phyloP scores from a whole-genome alignment of 2,113 vertebrate genomes.

The Grallaria varia region DNA sequence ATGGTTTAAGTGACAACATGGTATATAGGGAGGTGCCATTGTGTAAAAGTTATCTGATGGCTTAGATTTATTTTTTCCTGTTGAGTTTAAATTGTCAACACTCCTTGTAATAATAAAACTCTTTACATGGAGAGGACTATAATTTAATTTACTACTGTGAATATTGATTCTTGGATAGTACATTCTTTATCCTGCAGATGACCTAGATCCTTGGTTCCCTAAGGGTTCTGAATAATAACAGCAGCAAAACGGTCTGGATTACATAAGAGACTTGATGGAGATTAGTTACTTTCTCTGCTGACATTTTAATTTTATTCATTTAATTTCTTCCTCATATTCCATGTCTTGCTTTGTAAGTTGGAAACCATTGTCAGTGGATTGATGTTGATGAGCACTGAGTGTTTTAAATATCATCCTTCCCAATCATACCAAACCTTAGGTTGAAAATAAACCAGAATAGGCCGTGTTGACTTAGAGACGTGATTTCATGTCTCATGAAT shows the following conservation, averaged over 20 bases:
- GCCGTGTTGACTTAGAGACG: fast-evolving
- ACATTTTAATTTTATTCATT: slow-evolving; percentile 64
- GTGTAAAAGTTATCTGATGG: not conserved
- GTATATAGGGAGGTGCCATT: not conserved
- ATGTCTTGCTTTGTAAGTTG: slow-evolving; percentile 11
- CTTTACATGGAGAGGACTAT: slow-evolving; percentile 19
- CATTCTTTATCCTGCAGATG: slow-evolving; percentile 54
- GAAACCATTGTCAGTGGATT: slow-evolving; percentile 18
- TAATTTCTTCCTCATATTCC: slow-evolving; percentile 41
- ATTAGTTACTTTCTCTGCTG: slow-evolving; percentile 60
- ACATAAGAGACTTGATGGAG: slow-evolving; percentile 57
- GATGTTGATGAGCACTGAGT: not conserved
- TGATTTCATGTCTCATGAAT: not conserved
- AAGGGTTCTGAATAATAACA: slow-evolving; percentile 55
- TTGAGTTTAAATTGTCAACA: slow-evolving; percentile 24
- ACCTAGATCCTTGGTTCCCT: slow-evolving; percentile 63
- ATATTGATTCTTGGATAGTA: slow-evolving; percentile 66
- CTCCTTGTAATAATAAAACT: slow-evolving; percentile 48
- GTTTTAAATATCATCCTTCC: not conserved
- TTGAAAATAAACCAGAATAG: not conserved
- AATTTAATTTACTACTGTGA: slow-evolving; percentile 63
- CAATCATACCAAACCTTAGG: not conserved
- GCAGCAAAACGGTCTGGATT: slow-evolving; percentile 52
- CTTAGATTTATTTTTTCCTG: slow-evolving; percentile 9
- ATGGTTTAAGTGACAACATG: not conserved